Evolutionary conservation across 1,140 invertebrate genomes (phyloP), one percentile per base, ranked within the genome.

Genomic region (Ips typographus): DNA sequence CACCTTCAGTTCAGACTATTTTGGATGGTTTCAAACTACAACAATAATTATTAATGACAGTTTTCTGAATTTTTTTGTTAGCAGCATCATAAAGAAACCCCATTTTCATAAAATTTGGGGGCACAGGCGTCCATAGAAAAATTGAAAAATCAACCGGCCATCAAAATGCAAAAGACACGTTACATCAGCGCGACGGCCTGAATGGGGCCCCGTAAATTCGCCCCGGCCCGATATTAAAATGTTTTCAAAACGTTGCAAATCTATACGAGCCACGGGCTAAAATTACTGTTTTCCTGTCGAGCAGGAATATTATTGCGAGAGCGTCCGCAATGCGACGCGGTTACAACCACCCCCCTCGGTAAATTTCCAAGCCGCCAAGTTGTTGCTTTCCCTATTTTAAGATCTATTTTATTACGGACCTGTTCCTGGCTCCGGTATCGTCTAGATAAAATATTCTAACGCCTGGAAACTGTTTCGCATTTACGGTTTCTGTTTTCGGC

Each of bases 381-480:
- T 61, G 41, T 61, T 44, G 41, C 59, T 44, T 61, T 44, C 38
- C 38, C 59, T 61, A 61, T 61, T 61, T 61, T 61, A 61, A 44
- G 59, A 37, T 44, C 5, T 44, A 61, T 61, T 61, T 61, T 61
- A 61, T 44, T 61, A 61, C 39, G 37, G 40, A 8, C 38, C 40
- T 40, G 38, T 59, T 42, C 40, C n/a, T 22, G 22, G 22, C 7
- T 40, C 38, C 57, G 8, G 40, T 36, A 59, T 59, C 40, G 39
- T 42, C n/a, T 41, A 59, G 57, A 59, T 59, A 49, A 49, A 49
- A 49, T 49, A 49, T 49, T 49, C 44, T 49, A 42, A 36, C 3
- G 40, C 40, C 39, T 2, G 57, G 39, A 41, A 59, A 42, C 7
- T 59, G 38, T 59, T 59, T 41, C n/a, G 37, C 57, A 59, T 59